Evolutionary conservation across 2,797 vertebrate genomes (phyloP), one percentile per base, ranked within the genome.

Genomic region (Sebastes kiyomatsui): DNA sequence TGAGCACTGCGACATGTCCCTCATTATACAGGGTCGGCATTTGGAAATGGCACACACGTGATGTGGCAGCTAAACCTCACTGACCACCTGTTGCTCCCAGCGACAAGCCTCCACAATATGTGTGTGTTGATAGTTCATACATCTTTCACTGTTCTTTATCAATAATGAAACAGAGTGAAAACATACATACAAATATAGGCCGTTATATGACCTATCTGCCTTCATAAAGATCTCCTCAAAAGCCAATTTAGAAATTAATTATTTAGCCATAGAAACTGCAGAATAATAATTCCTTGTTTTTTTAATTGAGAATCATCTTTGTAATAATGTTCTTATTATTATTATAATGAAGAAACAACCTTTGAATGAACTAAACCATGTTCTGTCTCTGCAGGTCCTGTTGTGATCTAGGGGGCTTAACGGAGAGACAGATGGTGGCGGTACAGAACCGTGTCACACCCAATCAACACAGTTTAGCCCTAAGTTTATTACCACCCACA

Each of bases 381-480:
- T 35, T 59, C 20, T 27, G 64, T 56, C 25, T 64, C 55, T 80
- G 58, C 27, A 2, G 66, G 18, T 62, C 33, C 77, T 49, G 11
- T 32, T 64, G 82, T 83, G 81, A 77, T 77, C 87, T 79, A 54
- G 4, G 1, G 28, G 72, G 88, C 87, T 94, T 93, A 92, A 76
- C 69, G 72, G 25, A 80, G 33, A 79, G 87, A 88, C 94, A 95
- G 94, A 93, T 95, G 93, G 94, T 83, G 28, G 20, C 65, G 59
- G 72, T 35, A 55, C 52, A 75, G 81, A 87, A 87, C 73, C 14
- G 18, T 87, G 91, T 92, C 92, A 88, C 85, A 67, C 80, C 88
- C 91, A 88, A 87, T 90, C 88, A 76, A 76, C 79, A 76, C 72
- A 72, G 38, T 92, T 93, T 81, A 87, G 79, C 67, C 65, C 38